A percentile compares a stretch with the other conserved stretches of the same genome.
Evolutionary conservation across 2,797 vertebrate genomes (phyloP).

Genomic region (Crax fasciolata): DNA sequence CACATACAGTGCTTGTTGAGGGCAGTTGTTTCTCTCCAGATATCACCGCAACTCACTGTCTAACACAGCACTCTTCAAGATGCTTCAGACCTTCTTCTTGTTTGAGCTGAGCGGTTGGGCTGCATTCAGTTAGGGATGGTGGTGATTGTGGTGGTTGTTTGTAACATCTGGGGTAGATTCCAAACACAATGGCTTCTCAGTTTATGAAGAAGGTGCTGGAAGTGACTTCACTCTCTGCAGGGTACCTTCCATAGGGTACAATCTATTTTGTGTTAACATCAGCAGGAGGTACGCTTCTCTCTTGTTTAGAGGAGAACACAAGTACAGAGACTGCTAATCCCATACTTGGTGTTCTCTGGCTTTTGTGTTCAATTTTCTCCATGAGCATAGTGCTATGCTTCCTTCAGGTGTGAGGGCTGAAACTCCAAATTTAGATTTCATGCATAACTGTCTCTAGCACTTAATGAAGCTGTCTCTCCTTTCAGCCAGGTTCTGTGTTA

Average conservation of each 20-base stretch:
- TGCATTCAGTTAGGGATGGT: background rate
- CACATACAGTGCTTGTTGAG: accelerated
- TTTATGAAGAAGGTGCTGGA: background rate
- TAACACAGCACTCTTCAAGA: background rate
- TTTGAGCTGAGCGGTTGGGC: background rate
- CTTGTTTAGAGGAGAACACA: background rate
- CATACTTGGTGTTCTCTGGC: background rate
- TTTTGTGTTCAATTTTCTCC: background rate
- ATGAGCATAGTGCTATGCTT: background rate
- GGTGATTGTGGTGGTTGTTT: background rate
- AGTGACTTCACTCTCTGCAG: background rate
- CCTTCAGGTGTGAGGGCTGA: background rate
- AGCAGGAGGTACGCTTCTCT: background rate
- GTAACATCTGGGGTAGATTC: background rate
- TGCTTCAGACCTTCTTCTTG: background rate
- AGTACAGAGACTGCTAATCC: background rate
- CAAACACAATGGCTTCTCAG: background rate
- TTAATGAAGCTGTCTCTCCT: slow-evolving; percentile 39
- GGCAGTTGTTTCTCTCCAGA: background rate
- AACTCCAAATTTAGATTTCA: slow-evolving; percentile 20
- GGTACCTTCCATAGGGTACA: background rate
- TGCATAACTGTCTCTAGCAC: background rate
- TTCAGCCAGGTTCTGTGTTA: slow-evolving; percentile 10
- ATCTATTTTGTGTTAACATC: background rate
- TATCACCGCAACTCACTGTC: background rate